Evolutionary conservation across 1,140 invertebrate species (phyloP).

Genomic region (Drosophila takahashii): DNA sequence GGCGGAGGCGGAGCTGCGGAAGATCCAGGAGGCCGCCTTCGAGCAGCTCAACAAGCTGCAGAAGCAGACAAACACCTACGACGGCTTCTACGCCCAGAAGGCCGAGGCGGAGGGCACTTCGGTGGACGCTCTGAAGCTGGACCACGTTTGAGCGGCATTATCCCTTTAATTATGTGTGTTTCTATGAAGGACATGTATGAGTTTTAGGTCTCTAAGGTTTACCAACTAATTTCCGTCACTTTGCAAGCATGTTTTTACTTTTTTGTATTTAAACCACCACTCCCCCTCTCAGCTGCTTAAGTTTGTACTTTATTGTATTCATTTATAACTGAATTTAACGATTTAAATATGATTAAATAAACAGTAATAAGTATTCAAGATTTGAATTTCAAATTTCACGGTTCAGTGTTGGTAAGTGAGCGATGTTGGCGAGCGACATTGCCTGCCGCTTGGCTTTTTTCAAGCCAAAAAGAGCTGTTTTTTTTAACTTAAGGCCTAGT

Average conservation of each 20-base stretch:
- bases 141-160: conserved; percentile 58
- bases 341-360: conserved; percentile 28
- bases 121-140: conserved; percentile 57
- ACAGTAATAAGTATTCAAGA: conserved; percentile 17
- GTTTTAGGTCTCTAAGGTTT: conserved; percentile 40
- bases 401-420: conserved; percentile 15
- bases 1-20: conserved; percentile 66
- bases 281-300: conserved; percentile 12
- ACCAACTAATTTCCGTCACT: conserved; percentile 34
- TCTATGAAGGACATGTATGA: conserved; percentile 47
- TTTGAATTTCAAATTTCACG: neutral
- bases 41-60: conserved; percentile 74
- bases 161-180: conserved; percentile 39
- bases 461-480: neutral
- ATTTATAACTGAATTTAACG: conserved; percentile 14
- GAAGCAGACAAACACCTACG: conserved; percentile 67
- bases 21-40: conserved; percentile 74
- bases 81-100: conserved; percentile 68
- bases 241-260: conserved; percentile 13
- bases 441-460: neutral
- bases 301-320: conserved; percentile 38
- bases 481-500: no score
- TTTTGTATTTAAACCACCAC: conserved; percentile 30
- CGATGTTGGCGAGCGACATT: neutral
- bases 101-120: conserved; percentile 52